Percentiles rank a stretch among this genome's conserved stretches.
Conservation (phyloP, 2,888 invertebrate genomes). For the Taenaris catops region DNA sequence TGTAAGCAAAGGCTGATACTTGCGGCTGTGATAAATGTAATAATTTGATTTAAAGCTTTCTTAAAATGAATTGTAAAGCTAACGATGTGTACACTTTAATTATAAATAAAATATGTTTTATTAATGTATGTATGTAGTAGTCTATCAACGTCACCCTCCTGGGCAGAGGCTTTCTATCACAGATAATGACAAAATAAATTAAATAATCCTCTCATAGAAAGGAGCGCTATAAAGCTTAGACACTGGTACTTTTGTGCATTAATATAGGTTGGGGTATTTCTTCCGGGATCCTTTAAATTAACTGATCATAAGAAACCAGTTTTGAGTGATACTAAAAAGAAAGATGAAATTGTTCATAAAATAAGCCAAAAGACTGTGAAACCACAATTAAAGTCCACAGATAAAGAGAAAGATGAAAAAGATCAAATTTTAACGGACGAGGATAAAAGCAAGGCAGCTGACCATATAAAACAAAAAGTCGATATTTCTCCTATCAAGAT, state of each 20-base stretch:
- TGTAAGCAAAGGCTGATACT: background rate
- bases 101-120: too few species aligned
- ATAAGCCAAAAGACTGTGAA: constrained; percentile 26
- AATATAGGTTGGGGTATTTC: too few species aligned
- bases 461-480: constrained; percentile 4
- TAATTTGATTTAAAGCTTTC: background rate
- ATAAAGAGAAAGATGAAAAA: constrained; percentile 19
- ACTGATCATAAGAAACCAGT: constrained; percentile 20
- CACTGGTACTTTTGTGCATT: too few species aligned
- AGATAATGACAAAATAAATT: too few species aligned
- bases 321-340: constrained; percentile 24
- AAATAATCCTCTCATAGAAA: too few species aligned
- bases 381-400: constrained; percentile 18
- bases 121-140: background rate
- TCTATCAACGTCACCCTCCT: too few species aligned
- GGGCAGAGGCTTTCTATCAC: too few species aligned
- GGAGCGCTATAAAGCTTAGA: too few species aligned
- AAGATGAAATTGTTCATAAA: constrained; percentile 28
- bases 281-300: too few species aligned
- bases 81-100: background rate
- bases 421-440: constrained; percentile 18
- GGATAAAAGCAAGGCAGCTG: constrained; percentile 14
- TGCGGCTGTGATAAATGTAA: background rate
- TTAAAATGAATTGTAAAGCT: background rate
- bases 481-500: constrained; percentile 7